phyloP scores from a whole-genome alignment of 2,113 vertebrate genomes.

The Myrmecophaga tridactyla region DNA sequence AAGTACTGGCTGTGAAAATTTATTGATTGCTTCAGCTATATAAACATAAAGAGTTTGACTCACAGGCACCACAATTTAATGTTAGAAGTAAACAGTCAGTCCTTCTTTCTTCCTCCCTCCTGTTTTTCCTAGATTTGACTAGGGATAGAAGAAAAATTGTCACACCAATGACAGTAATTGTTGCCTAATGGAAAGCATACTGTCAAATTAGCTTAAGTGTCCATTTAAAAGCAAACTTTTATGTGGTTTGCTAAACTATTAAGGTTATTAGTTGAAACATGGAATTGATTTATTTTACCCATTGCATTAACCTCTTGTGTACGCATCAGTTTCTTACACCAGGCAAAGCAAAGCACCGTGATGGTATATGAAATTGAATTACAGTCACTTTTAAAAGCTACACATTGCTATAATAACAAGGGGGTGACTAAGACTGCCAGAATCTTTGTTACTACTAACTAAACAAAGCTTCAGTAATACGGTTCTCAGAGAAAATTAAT shows the following conservation, averaged over 20 bases:
- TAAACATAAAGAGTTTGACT: slow-evolving; percentile 52
- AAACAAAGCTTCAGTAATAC: slow-evolving; percentile 64
- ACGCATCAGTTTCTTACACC: slow-evolving; percentile 68
- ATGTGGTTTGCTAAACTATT: slow-evolving; percentile 74
- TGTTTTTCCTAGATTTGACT: slow-evolving; percentile 66
- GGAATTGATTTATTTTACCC: slow-evolving; percentile 80
- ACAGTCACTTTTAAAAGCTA: slow-evolving; percentile 52
- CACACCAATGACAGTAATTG: slow-evolving; percentile 73
- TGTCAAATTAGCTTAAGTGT: slow-evolving; percentile 75
- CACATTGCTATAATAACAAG: slow-evolving; percentile 63
- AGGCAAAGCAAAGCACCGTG: slow-evolving; percentile 70
- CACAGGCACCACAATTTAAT: slow-evolving; percentile 39
- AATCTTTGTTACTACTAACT: slow-evolving; percentile 59
- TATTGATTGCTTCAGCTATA: slow-evolving; percentile 24
- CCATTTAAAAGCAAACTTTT: slow-evolving; percentile 75
- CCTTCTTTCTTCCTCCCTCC: slow-evolving; percentile 25
- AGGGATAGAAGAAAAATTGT: slow-evolving; percentile 47
- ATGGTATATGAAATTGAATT: slow-evolving; percentile 71
- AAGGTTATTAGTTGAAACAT: slow-evolving; percentile 74
- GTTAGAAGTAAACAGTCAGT: slow-evolving; percentile 45
- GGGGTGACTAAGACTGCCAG: slow-evolving; percentile 28
- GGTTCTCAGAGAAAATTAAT: slow-evolving; percentile 67
- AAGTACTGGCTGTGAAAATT: slow-evolving; percentile 18
- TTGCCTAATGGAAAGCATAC: slow-evolving; percentile 70
- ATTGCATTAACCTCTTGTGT: slow-evolving; percentile 77